Evolutionary conservation across 1,140 invertebrate genomes (phyloP).

Genomic region (Neodiprion pinetum): DNA sequence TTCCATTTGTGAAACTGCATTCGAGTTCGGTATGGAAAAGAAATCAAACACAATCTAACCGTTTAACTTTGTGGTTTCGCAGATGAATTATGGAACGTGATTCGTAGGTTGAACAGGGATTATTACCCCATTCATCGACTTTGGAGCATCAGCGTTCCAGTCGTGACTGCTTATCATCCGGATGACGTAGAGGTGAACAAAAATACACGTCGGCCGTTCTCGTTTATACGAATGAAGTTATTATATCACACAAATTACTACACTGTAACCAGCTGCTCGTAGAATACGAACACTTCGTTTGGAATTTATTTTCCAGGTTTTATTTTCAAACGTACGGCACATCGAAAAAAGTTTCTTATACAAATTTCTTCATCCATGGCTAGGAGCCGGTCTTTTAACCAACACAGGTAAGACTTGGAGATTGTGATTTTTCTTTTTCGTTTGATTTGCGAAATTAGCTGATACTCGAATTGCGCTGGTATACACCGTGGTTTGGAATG

Average conservation of each 20-base stretch:
- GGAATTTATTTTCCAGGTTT: constrained; percentile 24
- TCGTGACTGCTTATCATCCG: constrained; percentile 38
- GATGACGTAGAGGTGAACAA: constrained; percentile 41
- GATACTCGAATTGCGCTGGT: too few relatives aligned
- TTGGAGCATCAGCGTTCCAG: constrained; percentile 23
- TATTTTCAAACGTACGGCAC: constrained; percentile 57
- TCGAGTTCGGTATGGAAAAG: too few relatives aligned
- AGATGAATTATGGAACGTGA: constrained; percentile 18
- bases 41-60: too few relatives aligned
- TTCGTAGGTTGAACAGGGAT: constrained; percentile 19
- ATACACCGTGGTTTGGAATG: too few relatives aligned
- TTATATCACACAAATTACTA: too few relatives aligned
- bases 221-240: too few relatives aligned
- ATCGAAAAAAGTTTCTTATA: constrained; percentile 69
- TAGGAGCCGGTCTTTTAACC: constrained; percentile 71
- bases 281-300: constrained; percentile 23
- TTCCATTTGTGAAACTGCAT: background rate
- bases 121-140: constrained; percentile 45
- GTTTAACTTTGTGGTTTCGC: background rate
- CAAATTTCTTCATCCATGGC: constrained; percentile 70
- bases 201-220: background rate
- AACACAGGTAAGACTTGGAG: constrained; percentile 49
- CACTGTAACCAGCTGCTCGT: constrained; percentile 36
- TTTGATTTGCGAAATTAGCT: background rate
- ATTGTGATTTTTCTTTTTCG: background rate